Evolutionary conservation across 2,888 invertebrate species (phyloP), one percentile per base, ranked within the genome.

Genomic region (Digitonthophagus gazella): DNA sequence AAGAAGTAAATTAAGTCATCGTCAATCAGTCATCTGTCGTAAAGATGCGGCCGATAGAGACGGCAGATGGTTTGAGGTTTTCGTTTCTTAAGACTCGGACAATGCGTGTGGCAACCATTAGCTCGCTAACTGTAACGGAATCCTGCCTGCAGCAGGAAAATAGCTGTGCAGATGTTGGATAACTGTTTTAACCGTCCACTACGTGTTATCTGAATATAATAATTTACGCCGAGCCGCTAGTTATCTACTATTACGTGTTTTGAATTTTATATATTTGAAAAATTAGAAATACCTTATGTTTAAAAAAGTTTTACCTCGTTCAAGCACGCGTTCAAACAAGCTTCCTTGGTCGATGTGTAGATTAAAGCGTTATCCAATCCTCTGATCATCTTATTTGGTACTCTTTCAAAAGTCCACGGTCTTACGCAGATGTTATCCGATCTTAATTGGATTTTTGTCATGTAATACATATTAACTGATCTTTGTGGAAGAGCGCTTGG

Each of bases 321-420:
- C 67, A 96, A 86, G 81, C 96, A 97, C 56, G 96, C 94, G 19
- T 96, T 93, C 20, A 96, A 86, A 79, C 96, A 97, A 71, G 95
- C 95, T 85, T 96, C 96, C 83, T 96, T 96, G 69, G 96, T 95
- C 64, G 95, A 95, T 0, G 96, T 95, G 83, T 95, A 96, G 81
- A 96, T 95, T 71, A 96, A 87, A 54, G 95, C 94, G 79, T 96
- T 95, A 85, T 96, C 96, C 77, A 95, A 85, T 0, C 95, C 95
- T 55, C 95, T 88, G 70, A 96, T 91, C 84, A 95, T 92, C 83
- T 95, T 95, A 82, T 96, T 96, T 2, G 96, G 96, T 57, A 96
- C 93, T 63, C 96, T 86, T 83, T 97, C 96, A 83, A 97, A 96
- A 56, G 95, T 88, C 96, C 96, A 96, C 44, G 96, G 95, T 72